Base-by-base conservation (phyloP, 92 coral and sea anemone species). In the Porites lobata region DNA sequence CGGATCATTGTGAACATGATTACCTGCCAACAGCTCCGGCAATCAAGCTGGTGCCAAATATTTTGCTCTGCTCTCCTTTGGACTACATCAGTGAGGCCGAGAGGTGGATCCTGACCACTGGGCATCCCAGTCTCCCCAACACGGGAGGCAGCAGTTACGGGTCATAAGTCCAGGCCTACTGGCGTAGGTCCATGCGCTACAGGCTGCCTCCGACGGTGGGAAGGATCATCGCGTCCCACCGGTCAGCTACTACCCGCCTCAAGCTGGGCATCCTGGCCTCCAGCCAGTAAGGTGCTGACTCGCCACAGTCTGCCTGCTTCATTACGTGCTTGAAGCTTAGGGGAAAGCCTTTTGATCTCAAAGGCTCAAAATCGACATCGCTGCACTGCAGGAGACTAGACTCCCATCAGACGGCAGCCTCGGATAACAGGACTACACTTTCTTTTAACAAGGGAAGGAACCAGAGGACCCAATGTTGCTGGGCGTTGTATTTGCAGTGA, bases 171-270 rank as follows among this genome's bases (percentile, higher is more conserved):
- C 47, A 38, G 59, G 9, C 26, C 10, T 53, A 68, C 8, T 77
- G 68, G 78, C 67, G 51, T 54, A 64, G 50, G 22, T 51, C 22
- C 19, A 4, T 69, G 76, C 74, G 94, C 92, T 80, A 93, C 67
- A 75, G 92, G 88, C 62, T 84, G 83, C 54, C 76, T 84, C 67
- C 88, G 91, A 53, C 89, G 87, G 89, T 91, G 94, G 91, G 91
- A 94, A 90, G 80, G 94, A 77, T 78, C 85, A 68, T 85, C 85
- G 87, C 2, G 76, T 88, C 91, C 82, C 96, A 91, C 82, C 85
- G 89, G 89, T 52, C 94, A 79, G 96, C 86, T 84, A 26, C 2
- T 4, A 29, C 32, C 32, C 32, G 32, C 32, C 32, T 85, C 64
- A 89, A 75, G 93, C 88, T 22, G 75, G 93, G 91, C 90, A 91